These are phyloP conservation scores for Solea senegalensis DNA, from an alignment of 2,113 vertebrate genomes.

Conservation along the genomic window DNA sequence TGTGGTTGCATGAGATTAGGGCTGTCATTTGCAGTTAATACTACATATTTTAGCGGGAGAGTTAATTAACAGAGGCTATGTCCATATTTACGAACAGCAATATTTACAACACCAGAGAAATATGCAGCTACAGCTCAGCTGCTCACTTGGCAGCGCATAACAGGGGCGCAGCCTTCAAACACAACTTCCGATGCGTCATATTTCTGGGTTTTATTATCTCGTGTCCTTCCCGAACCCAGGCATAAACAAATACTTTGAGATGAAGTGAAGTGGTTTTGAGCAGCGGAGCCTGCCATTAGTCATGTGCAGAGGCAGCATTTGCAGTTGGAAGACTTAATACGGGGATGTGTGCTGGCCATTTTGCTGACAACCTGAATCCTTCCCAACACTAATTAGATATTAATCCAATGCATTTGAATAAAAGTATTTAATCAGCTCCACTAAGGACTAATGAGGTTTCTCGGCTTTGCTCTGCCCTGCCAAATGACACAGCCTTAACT, in stretches of 20 bases:
- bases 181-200: neutral
- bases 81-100: constrained; percentile 36
- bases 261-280: constrained; percentile 69
- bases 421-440: constrained; percentile 11
- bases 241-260: constrained; percentile 19
- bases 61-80: constrained; percentile 31
- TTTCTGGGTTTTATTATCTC: neutral
- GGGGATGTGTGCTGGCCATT: constrained; percentile 3
- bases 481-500: constrained; percentile 3
- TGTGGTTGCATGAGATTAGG: constrained; percentile 10
- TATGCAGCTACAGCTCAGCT: neutral
- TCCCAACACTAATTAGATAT: constrained; percentile 32
- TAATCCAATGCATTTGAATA: constrained; percentile 22
- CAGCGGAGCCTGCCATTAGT: constrained; percentile 69
- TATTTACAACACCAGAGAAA: constrained; percentile 9
- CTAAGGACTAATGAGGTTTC: constrained; percentile 9
- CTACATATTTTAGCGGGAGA: constrained; percentile 18
- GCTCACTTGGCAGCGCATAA: neutral
- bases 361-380: constrained; percentile 2
- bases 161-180: neutral
- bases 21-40: constrained; percentile 37
- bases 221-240: neutral
- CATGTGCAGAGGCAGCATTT: neutral
- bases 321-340: neutral
- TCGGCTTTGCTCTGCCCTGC: constrained; percentile 1